Base-by-base conservation (phyloP, 35 echinoderm and acorn worm species). In the Patiria miniata region DNA sequence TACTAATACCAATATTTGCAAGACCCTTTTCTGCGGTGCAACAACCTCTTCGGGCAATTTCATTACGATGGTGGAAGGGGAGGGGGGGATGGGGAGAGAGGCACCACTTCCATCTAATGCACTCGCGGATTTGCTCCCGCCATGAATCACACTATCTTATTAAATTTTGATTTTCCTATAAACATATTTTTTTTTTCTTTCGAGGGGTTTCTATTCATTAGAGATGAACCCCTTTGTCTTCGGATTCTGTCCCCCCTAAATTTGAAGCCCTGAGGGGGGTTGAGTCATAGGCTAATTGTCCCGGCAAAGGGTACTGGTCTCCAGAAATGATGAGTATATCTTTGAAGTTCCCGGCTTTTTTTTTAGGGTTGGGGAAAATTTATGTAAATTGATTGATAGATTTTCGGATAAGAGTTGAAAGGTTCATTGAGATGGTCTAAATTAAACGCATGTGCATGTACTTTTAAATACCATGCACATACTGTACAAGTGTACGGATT, bases 141-240 rank as follows among this genome's bases (percentile, higher is more conserved):
- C 34, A 73, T 73, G 65, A 73, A 73, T 73, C 65, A 73, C 65
- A 32, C 26, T n/a, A 34, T 73, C 65, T 73, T 73, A 73, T 73
- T 34, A 73, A 73, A 73, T 73, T 73, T 30, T 73, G 34, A 73
- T 73, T 73, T 30, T 73, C 65, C 7, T 47, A 47, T 47, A n/a
- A 55, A 55, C 21, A 61, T 61, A 61, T 22, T 61, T 73, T 73
- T 73, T 36, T 73, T 73, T 3, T 6, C 42, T 12, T 47, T 47
- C 42, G 42, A 12, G 42, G 42, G 42, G 12, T 47, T 6, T 47
- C 4, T 47, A 47, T 47, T 6, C 12, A 47, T 12, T 47, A 4
- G 12, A 12, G 4, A 47, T 47, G 42, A 47, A 12, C 42, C 42
- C 42, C 42, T 47, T 47, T 47, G 42, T 47, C 42, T 47, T 6